Base-by-base conservation (phyloP, 2,113 vertebrate species). In the Onychostoma macrolepis region DNA sequence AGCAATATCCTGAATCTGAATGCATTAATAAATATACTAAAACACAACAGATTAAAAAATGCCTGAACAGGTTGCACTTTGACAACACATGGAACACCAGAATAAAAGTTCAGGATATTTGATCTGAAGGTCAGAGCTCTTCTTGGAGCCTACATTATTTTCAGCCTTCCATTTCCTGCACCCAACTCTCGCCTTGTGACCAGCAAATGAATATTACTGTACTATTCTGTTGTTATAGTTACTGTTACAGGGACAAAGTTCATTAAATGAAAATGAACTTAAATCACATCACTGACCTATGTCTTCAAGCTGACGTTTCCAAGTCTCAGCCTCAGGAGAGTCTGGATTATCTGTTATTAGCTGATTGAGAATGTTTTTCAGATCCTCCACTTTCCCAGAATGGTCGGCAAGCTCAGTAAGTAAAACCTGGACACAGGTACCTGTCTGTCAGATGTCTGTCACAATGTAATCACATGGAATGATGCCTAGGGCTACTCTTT, bases 301-400 rank as follows among this genome's bases (percentile, higher is more conserved):
- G 48, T 99, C 97, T 9, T 96, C 95, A 85, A 98, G 96, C 93
- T 97, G 97, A 90, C 96, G 95, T 91, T 95, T 97, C 98, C 98
- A 99, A 77, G 90, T 94, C 72, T 95, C 95, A 15, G 96, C 96
- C 93, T 99, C 99, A 4, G 97, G 97, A 36, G 97, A 98, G 76
- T 97, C 96, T 0, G 97, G 97, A 41, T 98, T 96, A 89, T 96
- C 95, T 83, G 94, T 90, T 28, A 99, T 93, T 85, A 99, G 94
- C 87, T 93, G 96, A 91, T 95, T 95, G 83, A 99, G 92, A 0
- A 93, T 93, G 89, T 92, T 95, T 88, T 97, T 99, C 76, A 97
- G 94, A 86, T 97, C 96, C 91, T 99, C 96, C 69, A 99, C 96
- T 93, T 95, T 97, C 89, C 91, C 96, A 30, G 96, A 95, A 88